Evolutionary conservation across 2,113 vertebrate species (phyloP).

Genomic region (Melanotaenia duboulayi): DNA sequence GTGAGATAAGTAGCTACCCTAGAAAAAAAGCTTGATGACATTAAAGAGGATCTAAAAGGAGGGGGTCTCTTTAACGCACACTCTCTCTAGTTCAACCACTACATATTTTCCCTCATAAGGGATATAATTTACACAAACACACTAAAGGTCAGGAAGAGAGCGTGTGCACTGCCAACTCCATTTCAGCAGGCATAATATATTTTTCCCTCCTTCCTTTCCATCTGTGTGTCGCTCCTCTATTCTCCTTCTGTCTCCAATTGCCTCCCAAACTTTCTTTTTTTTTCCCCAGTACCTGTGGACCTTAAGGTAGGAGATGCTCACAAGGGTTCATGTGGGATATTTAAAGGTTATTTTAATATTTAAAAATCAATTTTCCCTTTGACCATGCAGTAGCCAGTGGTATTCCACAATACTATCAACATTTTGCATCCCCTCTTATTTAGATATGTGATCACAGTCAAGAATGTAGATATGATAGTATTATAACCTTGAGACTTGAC

Average conservation of each 20-base stretch:
- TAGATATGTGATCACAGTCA: no score
- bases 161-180: constrained; percentile 59
- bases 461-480: no score
- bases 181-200: constrained; percentile 45
- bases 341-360: background rate
- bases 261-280: background rate
- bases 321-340: background rate
- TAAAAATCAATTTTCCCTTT: background rate
- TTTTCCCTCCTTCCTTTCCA: constrained; percentile 2
- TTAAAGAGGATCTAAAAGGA: constrained; percentile 31
- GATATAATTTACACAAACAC: constrained; percentile 80
- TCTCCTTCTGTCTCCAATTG: background rate
- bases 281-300: background rate
- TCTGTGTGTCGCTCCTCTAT: constrained; percentile 5
- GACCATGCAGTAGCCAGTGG: background rate
- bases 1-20: constrained; percentile 8
- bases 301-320: background rate
- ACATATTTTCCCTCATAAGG: constrained; percentile 80
- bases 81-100: constrained; percentile 64
- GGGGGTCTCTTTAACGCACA: constrained; percentile 15
- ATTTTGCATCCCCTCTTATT: no score
- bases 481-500: no score
- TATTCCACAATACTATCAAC: background rate
- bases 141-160: constrained; percentile 73
- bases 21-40: constrained; percentile 11